phyloP scores from a whole-genome alignment of 2,888 invertebrate species.

The Agrotis ipsilon region DNA sequence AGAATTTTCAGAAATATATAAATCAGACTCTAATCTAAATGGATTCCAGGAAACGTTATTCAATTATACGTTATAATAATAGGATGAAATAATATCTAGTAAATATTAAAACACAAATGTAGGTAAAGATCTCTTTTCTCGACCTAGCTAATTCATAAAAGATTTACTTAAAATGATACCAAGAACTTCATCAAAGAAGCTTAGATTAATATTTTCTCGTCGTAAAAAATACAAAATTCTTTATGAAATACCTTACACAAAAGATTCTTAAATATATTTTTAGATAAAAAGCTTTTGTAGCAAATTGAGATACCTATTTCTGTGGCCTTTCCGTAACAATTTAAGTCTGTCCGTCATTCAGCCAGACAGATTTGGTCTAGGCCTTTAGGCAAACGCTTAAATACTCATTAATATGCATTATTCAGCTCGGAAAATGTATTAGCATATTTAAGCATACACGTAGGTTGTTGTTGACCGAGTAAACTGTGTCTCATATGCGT shows the following conservation, averaged over 20 bases:
- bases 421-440: slow-evolving; percentile 54
- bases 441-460: slow-evolving; percentile 51
- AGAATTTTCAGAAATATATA: slow-evolving; percentile 16
- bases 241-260: slow-evolving; percentile 9
- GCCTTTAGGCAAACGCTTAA: slow-evolving; percentile 49
- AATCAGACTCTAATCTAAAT: slow-evolving; percentile 15
- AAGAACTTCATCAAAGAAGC: slow-evolving; percentile 22
- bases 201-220: slow-evolving; percentile 23
- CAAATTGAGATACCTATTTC: slow-evolving; percentile 39
- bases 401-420: slow-evolving; percentile 59
- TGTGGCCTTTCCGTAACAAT: slow-evolving; percentile 15
- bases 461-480: slow-evolving; percentile 39
- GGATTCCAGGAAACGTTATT: slow-evolving; percentile 24
- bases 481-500: slow-evolving; percentile 34
- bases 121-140: slow-evolving; percentile 5
- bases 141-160: slow-evolving; percentile 2
- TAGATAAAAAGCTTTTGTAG: slow-evolving; percentile 13
- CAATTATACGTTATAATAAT: slow-evolving; percentile 4
- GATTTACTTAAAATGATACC: not conserved
- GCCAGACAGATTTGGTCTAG: slow-evolving; percentile 41
- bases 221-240: slow-evolving; percentile 17
- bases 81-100: not conserved
- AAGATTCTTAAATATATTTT: not conserved
- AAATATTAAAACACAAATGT: not conserved
- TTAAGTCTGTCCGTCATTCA: slow-evolving; percentile 23